A percentile compares a stretch with the other conserved stretches of the same genome.
Evolutionary conservation across 2,113 vertebrate genomes (phyloP).

Genomic region (Tautogolabrus adspersus): DNA sequence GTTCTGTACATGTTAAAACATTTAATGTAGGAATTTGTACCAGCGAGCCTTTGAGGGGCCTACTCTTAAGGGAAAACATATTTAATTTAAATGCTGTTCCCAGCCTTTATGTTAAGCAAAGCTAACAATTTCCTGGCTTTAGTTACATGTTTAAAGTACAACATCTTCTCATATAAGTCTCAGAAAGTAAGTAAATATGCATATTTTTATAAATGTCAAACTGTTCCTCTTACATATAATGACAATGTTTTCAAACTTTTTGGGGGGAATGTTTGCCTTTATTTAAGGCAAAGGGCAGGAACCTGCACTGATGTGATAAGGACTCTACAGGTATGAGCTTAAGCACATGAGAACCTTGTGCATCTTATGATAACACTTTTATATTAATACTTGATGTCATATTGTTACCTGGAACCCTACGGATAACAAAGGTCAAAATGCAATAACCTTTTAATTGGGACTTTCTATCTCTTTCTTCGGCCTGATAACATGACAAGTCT

Average conservation of each 20-base stretch:
- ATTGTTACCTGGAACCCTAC: neutral
- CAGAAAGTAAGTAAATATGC: neutral
- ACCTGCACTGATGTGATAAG: neutral
- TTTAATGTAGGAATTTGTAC: no score
- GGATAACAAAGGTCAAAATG: neutral
- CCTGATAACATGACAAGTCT: neutral
- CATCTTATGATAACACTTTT: no score
- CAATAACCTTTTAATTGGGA: neutral
- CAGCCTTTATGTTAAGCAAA: conserved; percentile 20
- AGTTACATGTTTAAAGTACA: neutral
- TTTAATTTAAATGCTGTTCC: neutral
- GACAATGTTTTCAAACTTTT: neutral
- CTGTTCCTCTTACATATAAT: neutral
- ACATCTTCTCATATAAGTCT: neutral
- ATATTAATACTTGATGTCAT: neutral
- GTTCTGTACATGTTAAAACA: no score
- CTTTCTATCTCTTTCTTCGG: conserved; percentile 9
- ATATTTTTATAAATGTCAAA: neutral
- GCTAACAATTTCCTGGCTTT: neutral
- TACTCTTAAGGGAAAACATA: no score
- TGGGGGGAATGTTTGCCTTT: no score
- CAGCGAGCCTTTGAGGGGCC: no score
- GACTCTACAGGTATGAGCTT: neutral
- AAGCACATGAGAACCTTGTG: no score
- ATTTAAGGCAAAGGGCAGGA: no score